These are phyloP conservation scores for Porites divaricata DNA, from an alignment of 92 coral and sea anemone genomes.

Conservation along the genomic window DNA sequence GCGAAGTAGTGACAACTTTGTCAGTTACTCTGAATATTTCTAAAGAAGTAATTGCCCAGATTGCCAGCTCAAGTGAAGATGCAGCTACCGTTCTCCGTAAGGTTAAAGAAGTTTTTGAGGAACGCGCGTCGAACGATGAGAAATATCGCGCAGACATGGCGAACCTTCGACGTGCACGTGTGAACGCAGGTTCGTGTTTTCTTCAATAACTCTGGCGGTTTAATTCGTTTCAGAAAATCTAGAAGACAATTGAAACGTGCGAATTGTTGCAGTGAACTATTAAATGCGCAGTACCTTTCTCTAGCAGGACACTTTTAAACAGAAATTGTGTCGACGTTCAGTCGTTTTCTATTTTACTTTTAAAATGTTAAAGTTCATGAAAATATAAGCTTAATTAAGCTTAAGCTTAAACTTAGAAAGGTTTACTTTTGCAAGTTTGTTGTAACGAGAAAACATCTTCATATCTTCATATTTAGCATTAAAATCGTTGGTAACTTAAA, in stretches of 20 bases:
- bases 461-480: too few species aligned
- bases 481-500: too few species aligned
- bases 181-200: conserved; percentile 80
- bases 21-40: conserved; percentile 68
- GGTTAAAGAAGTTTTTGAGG: conserved; percentile 63
- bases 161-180: conserved; percentile 95
- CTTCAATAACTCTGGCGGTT: not conserved
- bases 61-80: conserved; percentile 69
- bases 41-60: conserved; percentile 51
- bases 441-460: too few species aligned
- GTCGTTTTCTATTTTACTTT: too few species aligned
- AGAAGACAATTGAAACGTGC: not conserved
- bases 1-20: conserved; percentile 57
- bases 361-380: too few species aligned
- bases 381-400: too few species aligned
- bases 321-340: too few species aligned
- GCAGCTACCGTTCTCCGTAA: conserved; percentile 58
- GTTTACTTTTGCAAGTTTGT: too few species aligned
- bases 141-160: conserved; percentile 79
- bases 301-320: too few species aligned
- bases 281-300: too few species aligned
- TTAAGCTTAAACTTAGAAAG: too few species aligned
- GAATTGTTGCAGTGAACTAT: not conserved
- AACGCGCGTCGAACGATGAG: conserved; percentile 56
- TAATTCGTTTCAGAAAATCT: not conserved